Base-by-base conservation (phyloP, 1,140 invertebrate species). In the Drosophila yakuba region DNA sequence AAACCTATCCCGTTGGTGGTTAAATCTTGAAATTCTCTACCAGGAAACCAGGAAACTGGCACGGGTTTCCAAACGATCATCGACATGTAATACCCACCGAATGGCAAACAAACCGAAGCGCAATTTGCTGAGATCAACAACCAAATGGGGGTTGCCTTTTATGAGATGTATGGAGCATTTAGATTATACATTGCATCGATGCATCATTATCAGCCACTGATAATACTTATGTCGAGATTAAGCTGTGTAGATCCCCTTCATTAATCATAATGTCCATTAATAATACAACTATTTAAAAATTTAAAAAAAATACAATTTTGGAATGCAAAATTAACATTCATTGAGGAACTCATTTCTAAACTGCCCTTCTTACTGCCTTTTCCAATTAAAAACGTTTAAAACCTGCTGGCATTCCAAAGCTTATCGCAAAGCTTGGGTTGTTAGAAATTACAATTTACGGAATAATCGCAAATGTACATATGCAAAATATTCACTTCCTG, bases 1-100 rank as follows among this genome's bases (percentile, higher is more conserved):
- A 77, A 81, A 64, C 54, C 41, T 7, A 36, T 41, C 60, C 47
- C 57, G 74, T 48, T 68, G 60, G 68, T 74, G 58, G 41, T 48
- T 45, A 28, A 59, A 52, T n/a, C 12, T 28, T 4, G 15, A 14
- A 54, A 78, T 64, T 64, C 52, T 35, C 28, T 54, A 81, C 47
- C 76, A 68, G 79, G 68, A 36, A 1, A 36, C 6, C 79, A 81
- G 50, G 55, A 60, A 43, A 7, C 23, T 11, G 17, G 12, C 43
- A 20, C 17, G 17, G 7, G 32, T 32, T 2, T 20, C 8, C 20
- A 5, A 20, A 11, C 8, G 7, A 3, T 15, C 15, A 51, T 8
- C n/a, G 20, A 8, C 32, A 32, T 32, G 32, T 20, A 20, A 20
- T 5, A 17, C 17, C 17, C 17, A 17, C 17, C 17, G 17, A 17